phyloP scores from a whole-genome alignment of 1,140 invertebrate species.

The Sarcophaga peregrina region DNA sequence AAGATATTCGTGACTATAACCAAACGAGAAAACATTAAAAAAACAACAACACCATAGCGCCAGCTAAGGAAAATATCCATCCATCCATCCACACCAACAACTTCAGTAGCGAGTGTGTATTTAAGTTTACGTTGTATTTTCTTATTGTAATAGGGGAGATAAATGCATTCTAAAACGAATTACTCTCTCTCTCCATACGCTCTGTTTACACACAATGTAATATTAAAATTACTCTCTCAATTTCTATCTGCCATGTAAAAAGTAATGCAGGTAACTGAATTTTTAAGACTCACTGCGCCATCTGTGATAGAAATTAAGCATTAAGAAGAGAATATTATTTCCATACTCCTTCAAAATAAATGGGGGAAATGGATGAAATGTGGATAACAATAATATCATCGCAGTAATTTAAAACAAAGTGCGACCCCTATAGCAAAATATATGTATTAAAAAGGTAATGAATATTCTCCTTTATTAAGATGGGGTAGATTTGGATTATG shows the following conservation, averaged over 20 bases:
- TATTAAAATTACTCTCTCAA: background rate
- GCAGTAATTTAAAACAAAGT: no score
- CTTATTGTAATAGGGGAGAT: background rate
- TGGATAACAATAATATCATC: background rate
- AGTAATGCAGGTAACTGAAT: background rate
- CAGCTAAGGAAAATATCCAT: conserved; percentile 26
- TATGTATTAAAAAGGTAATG: no score
- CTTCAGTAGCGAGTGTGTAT: background rate
- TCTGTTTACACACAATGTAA: background rate
- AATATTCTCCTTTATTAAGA: no score
- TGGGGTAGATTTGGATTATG: no score
- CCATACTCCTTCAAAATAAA: background rate
- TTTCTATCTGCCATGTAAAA: background rate
- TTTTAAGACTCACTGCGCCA: background rate
- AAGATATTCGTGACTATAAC: conserved; percentile 20
- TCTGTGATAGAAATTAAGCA: background rate
- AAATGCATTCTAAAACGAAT: background rate
- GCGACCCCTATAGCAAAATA: no score
- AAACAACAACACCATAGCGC: conserved; percentile 21
- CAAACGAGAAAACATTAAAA: background rate
- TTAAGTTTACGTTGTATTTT: background rate
- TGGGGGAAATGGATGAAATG: background rate
- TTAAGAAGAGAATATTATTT: background rate
- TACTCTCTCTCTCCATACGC: background rate
- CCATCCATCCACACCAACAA: background rate